These are phyloP conservation scores for Temnothorax longispinosus DNA, from an alignment of 1,140 invertebrate species.

Conservation along the genomic window DNA sequence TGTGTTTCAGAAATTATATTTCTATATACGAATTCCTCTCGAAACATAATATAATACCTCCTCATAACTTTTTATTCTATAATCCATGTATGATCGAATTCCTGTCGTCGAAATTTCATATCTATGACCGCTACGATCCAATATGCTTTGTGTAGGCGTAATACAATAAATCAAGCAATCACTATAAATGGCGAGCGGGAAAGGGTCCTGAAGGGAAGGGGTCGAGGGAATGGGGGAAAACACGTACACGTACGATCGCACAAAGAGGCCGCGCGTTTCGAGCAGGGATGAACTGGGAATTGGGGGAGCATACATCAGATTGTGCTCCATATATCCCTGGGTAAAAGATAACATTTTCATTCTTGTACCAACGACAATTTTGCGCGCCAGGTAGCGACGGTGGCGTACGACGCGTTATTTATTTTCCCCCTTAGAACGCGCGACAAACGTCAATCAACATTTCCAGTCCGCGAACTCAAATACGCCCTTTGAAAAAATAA, in stretches of 20 bases:
- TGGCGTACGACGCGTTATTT: conserved; percentile 26
- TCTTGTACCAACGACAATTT: conserved; percentile 53
- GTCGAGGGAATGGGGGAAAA: conserved; percentile 8
- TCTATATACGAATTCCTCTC: background rate
- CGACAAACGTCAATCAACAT: conserved; percentile 61
- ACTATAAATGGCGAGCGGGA: conserved; percentile 38
- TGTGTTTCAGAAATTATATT: conserved; percentile 2
- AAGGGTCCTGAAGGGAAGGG: conserved; percentile 5
- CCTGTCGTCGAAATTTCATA: conserved; percentile 24
- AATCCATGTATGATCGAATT: conserved; percentile 13
- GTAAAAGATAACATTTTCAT: conserved; percentile 62
- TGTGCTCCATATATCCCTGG: conserved; percentile 46
- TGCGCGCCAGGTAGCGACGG: background rate
- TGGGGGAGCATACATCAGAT: conserved; percentile 54
- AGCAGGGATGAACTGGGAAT: conserved; percentile 47
- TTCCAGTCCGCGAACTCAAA: conserved; percentile 49
- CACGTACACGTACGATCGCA: conserved; percentile 31
- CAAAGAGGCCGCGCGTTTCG: conserved; percentile 32
- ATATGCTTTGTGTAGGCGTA: conserved; percentile 54
- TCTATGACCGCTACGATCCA: conserved; percentile 10
- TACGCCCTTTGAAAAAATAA: conserved; percentile 58
- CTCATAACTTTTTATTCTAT: conserved; percentile 30
- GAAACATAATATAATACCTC: background rate
- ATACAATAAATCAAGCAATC: conserved; percentile 66
- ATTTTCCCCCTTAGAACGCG: conserved; percentile 42